Evolutionary conservation across 2,797 vertebrate genomes (phyloP).

Genomic region (Adelosebastes latens): DNA sequence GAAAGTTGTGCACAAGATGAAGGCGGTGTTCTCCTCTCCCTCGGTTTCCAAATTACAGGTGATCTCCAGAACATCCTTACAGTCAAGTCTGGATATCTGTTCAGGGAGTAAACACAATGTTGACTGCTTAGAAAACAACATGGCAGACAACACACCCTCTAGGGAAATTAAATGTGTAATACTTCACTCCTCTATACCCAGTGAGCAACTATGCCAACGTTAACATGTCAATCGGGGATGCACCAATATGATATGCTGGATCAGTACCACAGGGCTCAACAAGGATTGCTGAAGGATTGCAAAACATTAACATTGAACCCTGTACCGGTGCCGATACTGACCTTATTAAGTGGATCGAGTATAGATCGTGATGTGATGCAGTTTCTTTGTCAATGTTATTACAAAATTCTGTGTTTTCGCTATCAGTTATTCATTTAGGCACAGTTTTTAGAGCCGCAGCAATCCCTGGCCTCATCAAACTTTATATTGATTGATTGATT

Average conservation of each 20-base stretch:
- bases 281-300: too few species aligned
- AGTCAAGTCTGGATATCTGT: conserved; percentile 95
- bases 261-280: too few species aligned
- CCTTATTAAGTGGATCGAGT: background rate
- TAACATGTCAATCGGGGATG: background rate
- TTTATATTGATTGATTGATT: background rate
- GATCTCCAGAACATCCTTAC: conserved; percentile 95
- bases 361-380: background rate
- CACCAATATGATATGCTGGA: background rate
- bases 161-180: background rate
- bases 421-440: background rate
- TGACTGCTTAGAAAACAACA: background rate
- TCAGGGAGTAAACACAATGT: conserved; percentile 15
- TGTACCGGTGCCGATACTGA: background rate
- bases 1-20: conserved; percentile 97
- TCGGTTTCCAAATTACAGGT: conserved; percentile 96
- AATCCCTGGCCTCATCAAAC: background rate
- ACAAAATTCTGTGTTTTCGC: background rate
- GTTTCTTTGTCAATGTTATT: background rate
- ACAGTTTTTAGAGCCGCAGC: background rate
- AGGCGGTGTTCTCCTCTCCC: conserved; percentile 94
- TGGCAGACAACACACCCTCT: background rate
- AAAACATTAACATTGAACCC: too few species aligned
- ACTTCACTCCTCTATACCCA: background rate
- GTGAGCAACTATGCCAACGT: background rate